Conservation (phyloP, 2,113 vertebrate genomes). For the Phocoena phocoena region DNA sequence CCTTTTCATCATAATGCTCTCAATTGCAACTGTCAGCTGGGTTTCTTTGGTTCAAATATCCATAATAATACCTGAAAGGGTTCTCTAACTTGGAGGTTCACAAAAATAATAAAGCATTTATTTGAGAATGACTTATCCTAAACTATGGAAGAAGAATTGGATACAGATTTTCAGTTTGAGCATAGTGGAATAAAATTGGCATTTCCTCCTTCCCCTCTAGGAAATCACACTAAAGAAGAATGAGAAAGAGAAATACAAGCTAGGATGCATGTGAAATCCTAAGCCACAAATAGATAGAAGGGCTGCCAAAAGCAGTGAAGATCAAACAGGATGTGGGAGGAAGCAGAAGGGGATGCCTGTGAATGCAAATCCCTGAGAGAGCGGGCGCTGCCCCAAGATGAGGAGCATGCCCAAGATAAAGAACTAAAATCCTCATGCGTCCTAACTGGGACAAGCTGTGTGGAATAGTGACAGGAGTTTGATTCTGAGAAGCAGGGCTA, state of each 20-base stretch:
- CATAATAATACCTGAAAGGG: neutral
- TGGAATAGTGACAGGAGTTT: neutral
- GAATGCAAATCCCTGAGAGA: neutral
- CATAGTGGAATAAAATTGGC: neutral
- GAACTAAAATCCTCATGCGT: neutral
- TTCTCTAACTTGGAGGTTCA: conserved; percentile 2
- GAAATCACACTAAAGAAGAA: conserved; percentile 21
- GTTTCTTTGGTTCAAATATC: neutral
- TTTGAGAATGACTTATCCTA: neutral
- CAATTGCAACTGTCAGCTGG: neutral
- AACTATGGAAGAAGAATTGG: neutral
- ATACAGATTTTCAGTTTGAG: conserved; percentile 12
- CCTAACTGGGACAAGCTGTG: neutral
- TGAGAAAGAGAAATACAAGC: conserved; percentile 22
- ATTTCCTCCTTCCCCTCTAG: conserved; percentile 18
- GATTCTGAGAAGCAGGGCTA: neutral
- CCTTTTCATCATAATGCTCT: neutral
- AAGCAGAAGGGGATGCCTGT: neutral
- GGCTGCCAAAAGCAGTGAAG: neutral
- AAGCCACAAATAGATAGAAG: neutral
- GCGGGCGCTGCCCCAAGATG: neutral
- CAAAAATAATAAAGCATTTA: neutral
- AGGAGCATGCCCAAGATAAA: neutral
- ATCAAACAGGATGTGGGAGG: neutral
- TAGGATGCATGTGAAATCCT: neutral